Percentiles rank a stretch among this genome's conserved stretches.
These are phyloP conservation scores for Drosophila pseudotakahashii DNA, from an alignment of 2,888 invertebrate genomes.

Conservation along the genomic window DNA sequence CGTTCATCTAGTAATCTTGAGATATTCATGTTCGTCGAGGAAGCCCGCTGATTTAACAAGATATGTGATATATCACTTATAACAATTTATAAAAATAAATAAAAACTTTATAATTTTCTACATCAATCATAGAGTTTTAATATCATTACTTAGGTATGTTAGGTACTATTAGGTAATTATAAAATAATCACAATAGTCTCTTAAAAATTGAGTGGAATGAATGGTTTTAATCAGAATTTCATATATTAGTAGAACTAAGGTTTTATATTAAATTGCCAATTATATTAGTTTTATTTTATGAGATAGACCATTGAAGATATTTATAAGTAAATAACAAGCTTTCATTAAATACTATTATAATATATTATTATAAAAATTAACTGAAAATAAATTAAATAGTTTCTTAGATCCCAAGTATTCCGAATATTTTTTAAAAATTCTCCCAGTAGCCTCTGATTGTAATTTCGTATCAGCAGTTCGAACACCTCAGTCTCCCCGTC, in stretches of 20 bases:
- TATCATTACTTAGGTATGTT: neutral
- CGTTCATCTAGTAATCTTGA: neutral
- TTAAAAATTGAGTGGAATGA: no score
- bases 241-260: no score
- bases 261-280: no score
- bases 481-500: conserved; percentile 1
- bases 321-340: no score
- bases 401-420: no score
- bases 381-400: no score
- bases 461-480: neutral
- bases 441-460: neutral
- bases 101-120: neutral
- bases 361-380: no score
- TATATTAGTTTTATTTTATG: no score
- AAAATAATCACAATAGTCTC: neutral
- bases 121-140: neutral
- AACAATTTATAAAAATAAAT: neutral
- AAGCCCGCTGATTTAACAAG: neutral
- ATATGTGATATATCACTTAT: neutral
- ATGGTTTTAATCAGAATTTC: no score
- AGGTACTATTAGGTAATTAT: neutral
- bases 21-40: neutral
- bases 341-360: no score
- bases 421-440: no score
- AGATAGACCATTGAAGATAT: no score